Conservation (phyloP, 2,888 invertebrate species). For the Acholoe squamosa region DNA sequence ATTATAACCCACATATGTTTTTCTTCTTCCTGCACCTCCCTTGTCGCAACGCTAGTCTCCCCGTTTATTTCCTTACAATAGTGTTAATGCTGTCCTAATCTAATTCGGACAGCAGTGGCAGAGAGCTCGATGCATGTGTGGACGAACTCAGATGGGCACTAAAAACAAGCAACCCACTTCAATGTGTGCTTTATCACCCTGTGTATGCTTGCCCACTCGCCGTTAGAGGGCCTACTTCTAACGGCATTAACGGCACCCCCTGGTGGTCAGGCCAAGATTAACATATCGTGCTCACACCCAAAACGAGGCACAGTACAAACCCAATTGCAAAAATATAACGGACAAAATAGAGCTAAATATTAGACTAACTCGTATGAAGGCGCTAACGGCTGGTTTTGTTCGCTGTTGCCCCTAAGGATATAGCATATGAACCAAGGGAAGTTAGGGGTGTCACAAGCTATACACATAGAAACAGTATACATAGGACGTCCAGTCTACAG, state of each 20-base stretch:
- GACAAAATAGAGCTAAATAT: conserved; percentile 18
- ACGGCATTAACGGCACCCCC: not conserved
- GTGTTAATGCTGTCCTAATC: conserved; percentile 31
- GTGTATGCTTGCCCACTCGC: conserved; percentile 51
- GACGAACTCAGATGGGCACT: conserved; percentile 52
- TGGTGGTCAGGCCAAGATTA: conserved; percentile 31
- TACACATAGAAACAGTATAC: conserved; percentile 33
- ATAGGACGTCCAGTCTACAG: conserved; percentile 15
- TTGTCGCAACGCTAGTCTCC: conserved; percentile 50
- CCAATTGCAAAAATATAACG: conserved; percentile 44
- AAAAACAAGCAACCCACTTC: conserved; percentile 20
- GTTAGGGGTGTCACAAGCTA: conserved; percentile 17
- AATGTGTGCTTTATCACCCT: conserved; percentile 38
- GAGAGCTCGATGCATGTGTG: conserved; percentile 32
- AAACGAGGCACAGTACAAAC: conserved; percentile 15
- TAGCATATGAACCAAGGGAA: conserved; percentile 57
- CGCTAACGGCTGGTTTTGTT: conserved; percentile 61
- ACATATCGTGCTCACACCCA: conserved; percentile 53
- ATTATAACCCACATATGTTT: not conserved
- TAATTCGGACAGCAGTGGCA: conserved; percentile 35
- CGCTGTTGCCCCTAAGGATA: conserved; percentile 58
- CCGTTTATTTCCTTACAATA: conserved; percentile 14
- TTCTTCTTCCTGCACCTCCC: conserved; percentile 31
- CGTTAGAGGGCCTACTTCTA: conserved; percentile 12
- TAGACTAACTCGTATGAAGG: conserved; percentile 46